phyloP scores from a whole-genome alignment of 2,797 vertebrate species.

The Falco peregrinus region DNA sequence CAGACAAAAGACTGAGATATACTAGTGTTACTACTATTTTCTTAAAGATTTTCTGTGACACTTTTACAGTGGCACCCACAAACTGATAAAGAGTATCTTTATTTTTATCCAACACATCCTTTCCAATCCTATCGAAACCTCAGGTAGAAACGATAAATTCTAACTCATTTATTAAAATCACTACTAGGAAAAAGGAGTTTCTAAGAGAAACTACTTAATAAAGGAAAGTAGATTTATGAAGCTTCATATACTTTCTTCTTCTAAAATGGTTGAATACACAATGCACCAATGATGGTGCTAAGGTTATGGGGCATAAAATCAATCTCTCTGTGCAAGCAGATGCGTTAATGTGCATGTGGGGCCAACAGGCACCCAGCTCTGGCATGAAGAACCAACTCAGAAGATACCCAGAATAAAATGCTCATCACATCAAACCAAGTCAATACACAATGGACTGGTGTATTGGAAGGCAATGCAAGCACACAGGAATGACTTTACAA shows the following conservation, averaged over 20 bases:
- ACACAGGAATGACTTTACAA: background rate
- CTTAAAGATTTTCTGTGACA: background rate
- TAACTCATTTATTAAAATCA: background rate
- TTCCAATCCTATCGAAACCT: background rate
- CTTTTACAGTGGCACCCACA: background rate
- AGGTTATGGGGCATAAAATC: background rate
- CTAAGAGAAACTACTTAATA: background rate
- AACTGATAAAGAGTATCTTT: fast-evolving
- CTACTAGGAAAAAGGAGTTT: background rate
- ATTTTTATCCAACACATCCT: background rate
- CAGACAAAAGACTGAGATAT: background rate
- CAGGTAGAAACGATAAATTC: background rate
- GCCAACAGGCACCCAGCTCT: background rate
- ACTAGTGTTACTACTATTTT: background rate
- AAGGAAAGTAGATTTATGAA: background rate
- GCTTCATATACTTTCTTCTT: background rate
- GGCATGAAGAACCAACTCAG: background rate
- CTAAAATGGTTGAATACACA: background rate
- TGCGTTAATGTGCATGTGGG: fast-evolving
- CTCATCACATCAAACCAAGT: background rate
- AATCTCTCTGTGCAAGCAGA: background rate
- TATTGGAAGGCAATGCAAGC: background rate
- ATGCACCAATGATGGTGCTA: background rate
- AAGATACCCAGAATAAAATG: background rate
- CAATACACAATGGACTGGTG: background rate